Percentiles rank a stretch among this genome's conserved stretches.
These are phyloP conservation scores for Melanerpes aurifrons DNA, from an alignment of 2,113 vertebrate species.

Conservation along the genomic window DNA sequence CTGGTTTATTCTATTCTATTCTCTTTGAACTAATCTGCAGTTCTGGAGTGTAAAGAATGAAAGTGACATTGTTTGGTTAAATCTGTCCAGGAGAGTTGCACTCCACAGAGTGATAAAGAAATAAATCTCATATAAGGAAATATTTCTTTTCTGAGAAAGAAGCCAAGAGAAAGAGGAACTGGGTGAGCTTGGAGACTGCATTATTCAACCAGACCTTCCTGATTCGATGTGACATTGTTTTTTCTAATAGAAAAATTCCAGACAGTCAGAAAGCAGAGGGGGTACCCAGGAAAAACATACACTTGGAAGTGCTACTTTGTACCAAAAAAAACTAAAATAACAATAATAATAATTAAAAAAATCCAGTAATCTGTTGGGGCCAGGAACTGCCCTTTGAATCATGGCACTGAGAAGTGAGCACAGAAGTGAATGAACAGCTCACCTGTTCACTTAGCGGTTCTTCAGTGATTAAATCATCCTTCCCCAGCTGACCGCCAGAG, in stretches of 20 bases:
- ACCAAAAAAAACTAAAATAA: neutral
- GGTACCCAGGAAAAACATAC: constrained; percentile 24
- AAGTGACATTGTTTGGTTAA: neutral
- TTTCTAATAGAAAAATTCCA: constrained; percentile 50
- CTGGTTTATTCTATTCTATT: too few relatives aligned
- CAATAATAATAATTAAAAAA: too few relatives aligned
- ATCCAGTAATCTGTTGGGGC: neutral
- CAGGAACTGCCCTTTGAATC: constrained; percentile 49
- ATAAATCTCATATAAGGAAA: neutral
- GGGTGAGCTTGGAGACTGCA: neutral
- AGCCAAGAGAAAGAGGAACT: neutral
- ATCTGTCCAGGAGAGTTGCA: neutral
- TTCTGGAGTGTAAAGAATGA: constrained; percentile 8
- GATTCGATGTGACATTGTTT: constrained; percentile 44
- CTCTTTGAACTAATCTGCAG: neutral
- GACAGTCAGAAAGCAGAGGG: constrained; percentile 43
- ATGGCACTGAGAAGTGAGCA: constrained; percentile 18
- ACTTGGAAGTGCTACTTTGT: constrained; percentile 39
- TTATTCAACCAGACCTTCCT: constrained; percentile 15
- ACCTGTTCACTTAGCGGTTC: neutral
- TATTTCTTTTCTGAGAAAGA: neutral
- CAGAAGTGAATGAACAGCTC: constrained; percentile 26
- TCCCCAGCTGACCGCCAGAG: neutral
- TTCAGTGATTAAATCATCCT: constrained; percentile 30
- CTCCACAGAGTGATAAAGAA: neutral